A percentile compares a stretch with the other conserved stretches of the same genome.
Evolutionary conservation across 2,113 vertebrate species (phyloP).

Genomic region (Genyomyrus donnyi): DNA sequence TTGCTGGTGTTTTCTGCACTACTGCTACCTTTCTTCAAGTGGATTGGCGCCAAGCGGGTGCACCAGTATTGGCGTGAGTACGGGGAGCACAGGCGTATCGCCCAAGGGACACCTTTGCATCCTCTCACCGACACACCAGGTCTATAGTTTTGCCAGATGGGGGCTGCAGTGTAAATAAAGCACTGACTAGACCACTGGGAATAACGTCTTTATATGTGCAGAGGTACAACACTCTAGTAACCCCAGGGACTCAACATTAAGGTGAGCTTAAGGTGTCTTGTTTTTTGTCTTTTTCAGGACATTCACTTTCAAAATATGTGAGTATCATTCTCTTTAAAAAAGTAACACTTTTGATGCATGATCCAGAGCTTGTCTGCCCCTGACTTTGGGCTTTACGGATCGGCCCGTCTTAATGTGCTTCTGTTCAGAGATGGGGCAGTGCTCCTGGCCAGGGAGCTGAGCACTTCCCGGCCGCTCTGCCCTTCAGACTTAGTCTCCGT

Average conservation of each 20-base stretch:
- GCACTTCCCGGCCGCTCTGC: background rate
- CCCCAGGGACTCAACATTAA: background rate
- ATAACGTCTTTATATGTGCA: background rate
- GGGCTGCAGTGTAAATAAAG: background rate
- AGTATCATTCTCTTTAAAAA: constrained; percentile 24
- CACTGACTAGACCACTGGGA: background rate
- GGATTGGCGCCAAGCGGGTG: background rate
- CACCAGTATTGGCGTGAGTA: background rate
- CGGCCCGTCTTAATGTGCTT: background rate
- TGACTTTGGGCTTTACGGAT: background rate
- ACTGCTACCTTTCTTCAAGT: background rate
- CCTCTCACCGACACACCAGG: background rate
- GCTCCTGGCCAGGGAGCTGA: background rate
- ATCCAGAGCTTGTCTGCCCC: background rate
- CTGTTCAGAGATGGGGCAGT: background rate
- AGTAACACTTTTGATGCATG: background rate
- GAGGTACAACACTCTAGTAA: background rate
- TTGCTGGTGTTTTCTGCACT: background rate
- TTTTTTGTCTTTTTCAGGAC: constrained; percentile 28
- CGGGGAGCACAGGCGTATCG: background rate
- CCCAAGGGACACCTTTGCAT: background rate
- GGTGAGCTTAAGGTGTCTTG: background rate
- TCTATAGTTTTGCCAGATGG: background rate
- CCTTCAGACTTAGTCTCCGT: background rate
- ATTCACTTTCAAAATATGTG: constrained; percentile 21